A percentile compares a stretch with the other conserved stretches of the same genome.
Conservation (phyloP, 2,888 invertebrate genomes). For the Nineta flava region DNA sequence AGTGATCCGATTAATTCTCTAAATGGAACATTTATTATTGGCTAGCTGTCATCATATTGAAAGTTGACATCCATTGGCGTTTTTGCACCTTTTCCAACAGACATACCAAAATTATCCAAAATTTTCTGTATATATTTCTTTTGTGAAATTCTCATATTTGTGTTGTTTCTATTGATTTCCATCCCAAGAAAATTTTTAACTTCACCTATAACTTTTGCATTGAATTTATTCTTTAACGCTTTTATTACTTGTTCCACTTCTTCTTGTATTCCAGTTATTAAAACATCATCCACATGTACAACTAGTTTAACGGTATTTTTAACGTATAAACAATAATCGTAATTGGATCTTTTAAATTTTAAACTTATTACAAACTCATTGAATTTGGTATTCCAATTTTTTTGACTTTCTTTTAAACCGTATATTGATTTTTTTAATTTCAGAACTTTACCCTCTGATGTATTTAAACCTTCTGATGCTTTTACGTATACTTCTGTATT, state of each 20-base stretch:
- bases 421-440: neutral
- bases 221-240: neutral
- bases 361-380: neutral
- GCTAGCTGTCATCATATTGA: neutral
- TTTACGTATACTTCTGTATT: neutral
- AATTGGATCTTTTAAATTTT: neutral
- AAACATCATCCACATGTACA: neutral
- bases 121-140: neutral
- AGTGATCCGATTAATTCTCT: neutral
- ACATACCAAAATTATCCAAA: neutral
- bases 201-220: neutral
- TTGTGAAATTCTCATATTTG: neutral
- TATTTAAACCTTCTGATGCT: neutral
- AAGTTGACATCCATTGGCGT: neutral
- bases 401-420: neutral
- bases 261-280: neutral
- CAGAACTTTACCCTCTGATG: neutral
- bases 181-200: neutral
- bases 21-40: neutral
- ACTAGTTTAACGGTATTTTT: neutral
- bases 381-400: neutral
- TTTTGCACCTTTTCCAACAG: neutral
- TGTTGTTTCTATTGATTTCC: neutral
- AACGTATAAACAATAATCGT: neutral
- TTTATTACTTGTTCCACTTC: neutral